phyloP scores from a whole-genome alignment of 1,140 invertebrate genomes.

The Mya arenaria region DNA sequence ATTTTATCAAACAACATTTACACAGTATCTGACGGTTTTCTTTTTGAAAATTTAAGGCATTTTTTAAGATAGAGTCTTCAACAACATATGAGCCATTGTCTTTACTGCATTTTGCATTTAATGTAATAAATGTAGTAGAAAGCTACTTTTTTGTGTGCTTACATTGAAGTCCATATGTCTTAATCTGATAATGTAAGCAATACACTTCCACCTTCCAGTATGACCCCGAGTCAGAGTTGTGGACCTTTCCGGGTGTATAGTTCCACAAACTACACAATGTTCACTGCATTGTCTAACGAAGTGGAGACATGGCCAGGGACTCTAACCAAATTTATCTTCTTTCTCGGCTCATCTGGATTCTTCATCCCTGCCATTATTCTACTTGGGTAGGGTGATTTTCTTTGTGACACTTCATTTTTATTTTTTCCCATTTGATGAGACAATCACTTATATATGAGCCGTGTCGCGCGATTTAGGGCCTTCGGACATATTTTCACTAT shows the following conservation, averaged over 20 bases:
- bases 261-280: conserved; percentile 85
- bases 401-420: neutral
- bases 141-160: too few relatives aligned
- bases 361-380: conserved; percentile 73
- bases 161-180: too few relatives aligned
- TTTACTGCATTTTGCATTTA: too few relatives aligned
- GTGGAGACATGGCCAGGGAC: conserved; percentile 81
- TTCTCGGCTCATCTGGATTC: conserved; percentile 66
- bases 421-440: neutral
- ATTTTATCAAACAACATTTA: too few relatives aligned
- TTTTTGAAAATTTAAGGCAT: too few relatives aligned
- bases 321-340: conserved; percentile 59
- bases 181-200: too few relatives aligned
- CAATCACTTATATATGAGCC: neutral
- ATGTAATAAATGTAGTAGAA: too few relatives aligned
- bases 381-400: conserved; percentile 74
- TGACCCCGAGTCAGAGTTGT: conserved; percentile 90
- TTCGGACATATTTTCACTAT: neutral
- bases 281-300: conserved; percentile 85
- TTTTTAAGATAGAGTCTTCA: too few relatives aligned
- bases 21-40: too few relatives aligned
- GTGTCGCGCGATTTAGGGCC: neutral
- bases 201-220: too few relatives aligned
- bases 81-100: too few relatives aligned
- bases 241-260: conserved; percentile 89